Evolutionary conservation across 2,113 vertebrate genomes (phyloP).

Genomic region (Miniopterus natalensis): DNA sequence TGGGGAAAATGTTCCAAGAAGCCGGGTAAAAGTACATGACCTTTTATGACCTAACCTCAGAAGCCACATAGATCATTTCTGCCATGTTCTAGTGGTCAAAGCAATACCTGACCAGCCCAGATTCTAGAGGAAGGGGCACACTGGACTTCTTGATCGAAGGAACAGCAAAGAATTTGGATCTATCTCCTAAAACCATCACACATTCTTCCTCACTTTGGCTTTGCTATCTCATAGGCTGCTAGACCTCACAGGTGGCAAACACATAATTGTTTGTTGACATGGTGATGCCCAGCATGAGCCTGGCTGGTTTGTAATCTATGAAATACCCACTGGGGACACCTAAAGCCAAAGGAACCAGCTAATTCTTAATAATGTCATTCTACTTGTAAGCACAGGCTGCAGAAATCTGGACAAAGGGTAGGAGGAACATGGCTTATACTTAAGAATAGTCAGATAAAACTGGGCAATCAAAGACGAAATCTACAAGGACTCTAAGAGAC

Average conservation of each 20-base stretch:
- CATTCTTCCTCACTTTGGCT: background rate
- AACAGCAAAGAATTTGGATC: background rate
- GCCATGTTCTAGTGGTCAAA: background rate
- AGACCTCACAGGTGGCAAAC: background rate
- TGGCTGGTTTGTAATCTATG: background rate
- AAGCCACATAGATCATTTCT: background rate
- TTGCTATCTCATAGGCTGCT: background rate
- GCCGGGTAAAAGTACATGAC: too few species aligned
- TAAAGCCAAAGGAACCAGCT: background rate
- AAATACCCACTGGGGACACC: background rate
- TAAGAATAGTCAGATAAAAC: background rate
- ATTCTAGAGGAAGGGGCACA: background rate
- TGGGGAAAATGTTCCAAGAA: background rate
- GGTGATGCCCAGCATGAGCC: background rate
- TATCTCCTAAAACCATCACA: background rate
- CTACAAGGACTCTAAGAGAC: background rate
- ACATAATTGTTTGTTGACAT: background rate
- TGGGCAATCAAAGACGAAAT: background rate
- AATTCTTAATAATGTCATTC: background rate
- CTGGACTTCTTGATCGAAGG: background rate
- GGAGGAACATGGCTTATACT: background rate
- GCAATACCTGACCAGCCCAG: background rate
- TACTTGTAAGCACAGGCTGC: background rate
- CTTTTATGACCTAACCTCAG: background rate
- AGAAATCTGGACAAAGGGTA: background rate